These are phyloP conservation scores for Pyrocoelia pectoralis DNA, from an alignment of 2,888 invertebrate species.

Conservation along the genomic window DNA sequence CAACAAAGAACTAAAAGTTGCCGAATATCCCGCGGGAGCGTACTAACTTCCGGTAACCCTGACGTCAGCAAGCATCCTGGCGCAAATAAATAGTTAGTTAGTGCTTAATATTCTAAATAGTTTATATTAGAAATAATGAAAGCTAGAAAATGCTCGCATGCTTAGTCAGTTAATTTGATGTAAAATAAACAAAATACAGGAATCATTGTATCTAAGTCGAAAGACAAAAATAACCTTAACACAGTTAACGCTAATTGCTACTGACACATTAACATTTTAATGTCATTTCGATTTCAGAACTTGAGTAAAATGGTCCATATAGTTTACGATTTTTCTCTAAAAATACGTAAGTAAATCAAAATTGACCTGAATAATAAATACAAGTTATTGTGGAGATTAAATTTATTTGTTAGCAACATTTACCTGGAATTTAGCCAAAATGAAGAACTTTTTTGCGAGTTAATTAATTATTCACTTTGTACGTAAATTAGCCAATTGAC, in stretches of 20 bases:
- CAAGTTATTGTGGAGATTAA: not conserved
- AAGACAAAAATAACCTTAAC: constrained; percentile 5
- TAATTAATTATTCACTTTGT: no score
- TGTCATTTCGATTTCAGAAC: not conserved
- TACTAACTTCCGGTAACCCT: constrained; percentile 24
- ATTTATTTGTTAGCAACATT: no score
- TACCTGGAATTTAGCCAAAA: no score
- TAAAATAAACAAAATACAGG: not conserved
- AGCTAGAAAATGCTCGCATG: not conserved
- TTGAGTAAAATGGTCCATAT: not conserved
- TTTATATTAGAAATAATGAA: not conserved
- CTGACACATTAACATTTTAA: constrained; percentile 7
- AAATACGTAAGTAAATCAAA: not conserved
- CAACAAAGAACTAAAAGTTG: constrained; percentile 23
- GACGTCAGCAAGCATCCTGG: constrained; percentile 30
- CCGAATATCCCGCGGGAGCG: constrained; percentile 33
- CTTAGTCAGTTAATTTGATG: not conserved
- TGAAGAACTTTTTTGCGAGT: no score
- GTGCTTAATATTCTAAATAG: not conserved
- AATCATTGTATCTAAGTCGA: not conserved
- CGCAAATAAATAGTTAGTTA: not conserved
- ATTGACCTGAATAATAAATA: not conserved
- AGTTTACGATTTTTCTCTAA: not conserved
- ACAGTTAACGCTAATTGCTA: constrained; percentile 2
- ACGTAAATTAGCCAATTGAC: no score